Conservation (phyloP, 2,797 vertebrate genomes). For the Sardinella longiceps region DNA sequence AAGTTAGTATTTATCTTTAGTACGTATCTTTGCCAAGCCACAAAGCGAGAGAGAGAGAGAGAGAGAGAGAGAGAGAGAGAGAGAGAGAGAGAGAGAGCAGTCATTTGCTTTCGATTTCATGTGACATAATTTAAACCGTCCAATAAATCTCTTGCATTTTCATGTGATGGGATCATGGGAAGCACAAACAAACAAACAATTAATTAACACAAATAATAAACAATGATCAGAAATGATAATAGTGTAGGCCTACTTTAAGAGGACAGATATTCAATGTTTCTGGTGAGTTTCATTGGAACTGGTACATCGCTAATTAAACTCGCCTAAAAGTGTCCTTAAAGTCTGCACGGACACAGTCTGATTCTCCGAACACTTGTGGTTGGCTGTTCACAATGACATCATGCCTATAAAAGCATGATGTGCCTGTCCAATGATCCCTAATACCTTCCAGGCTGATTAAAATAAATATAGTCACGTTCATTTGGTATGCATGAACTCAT, state of each 20-base stretch:
- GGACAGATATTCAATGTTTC: neutral
- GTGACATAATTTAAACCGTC: neutral
- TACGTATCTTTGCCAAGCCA: too few relatives aligned
- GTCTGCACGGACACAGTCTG: neutral
- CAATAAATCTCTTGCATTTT: neutral
- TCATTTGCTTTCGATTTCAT: neutral
- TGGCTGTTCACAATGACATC: conserved; percentile 2
- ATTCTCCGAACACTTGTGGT: neutral
- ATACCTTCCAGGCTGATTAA: conserved; percentile 16
- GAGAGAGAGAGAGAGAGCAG: neutral
- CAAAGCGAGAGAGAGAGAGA: too few relatives aligned
- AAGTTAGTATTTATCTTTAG: too few relatives aligned
- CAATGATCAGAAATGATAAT: neutral
- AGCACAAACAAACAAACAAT: neutral
- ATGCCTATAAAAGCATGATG: conserved; percentile 47
- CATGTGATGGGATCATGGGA: neutral
- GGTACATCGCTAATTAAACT: neutral
- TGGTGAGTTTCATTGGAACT: neutral
- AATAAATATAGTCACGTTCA: conserved; percentile 10
- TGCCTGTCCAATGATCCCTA: conserved; percentile 43
- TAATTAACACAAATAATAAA: neutral
- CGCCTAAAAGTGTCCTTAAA: neutral
- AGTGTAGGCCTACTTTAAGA: neutral
- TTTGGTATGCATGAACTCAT: conserved; percentile 16
- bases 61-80: too few relatives aligned